These are phyloP conservation scores for Sebastes iracundus DNA, from an alignment of 2,797 vertebrate species.

Conservation along the genomic window DNA sequence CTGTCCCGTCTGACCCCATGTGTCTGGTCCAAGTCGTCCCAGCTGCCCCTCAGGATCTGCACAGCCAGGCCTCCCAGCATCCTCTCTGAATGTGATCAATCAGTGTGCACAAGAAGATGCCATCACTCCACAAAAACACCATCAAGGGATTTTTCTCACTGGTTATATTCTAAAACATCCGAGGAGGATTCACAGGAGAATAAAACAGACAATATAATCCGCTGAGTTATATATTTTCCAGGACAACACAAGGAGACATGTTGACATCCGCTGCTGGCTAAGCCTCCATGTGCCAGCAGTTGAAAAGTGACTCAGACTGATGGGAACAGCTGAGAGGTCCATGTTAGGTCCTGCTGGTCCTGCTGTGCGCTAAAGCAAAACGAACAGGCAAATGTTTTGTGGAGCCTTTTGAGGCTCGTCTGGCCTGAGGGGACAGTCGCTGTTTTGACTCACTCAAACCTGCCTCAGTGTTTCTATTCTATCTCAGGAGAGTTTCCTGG, in stretches of 20 bases:
- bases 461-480: slow-evolving; percentile 1
- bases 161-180: not conserved
- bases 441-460: slow-evolving; percentile 1
- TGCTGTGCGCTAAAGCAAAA: slow-evolving; percentile 36
- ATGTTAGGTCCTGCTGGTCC: slow-evolving; percentile 35
- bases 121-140: not conserved
- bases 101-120: not conserved
- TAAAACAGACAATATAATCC: slow-evolving; percentile 22
- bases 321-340: slow-evolving; percentile 61
- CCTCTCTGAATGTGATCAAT: slow-evolving; percentile 17
- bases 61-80: not conserved
- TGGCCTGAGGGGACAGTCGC: slow-evolving; percentile 44
- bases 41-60: slow-evolving; percentile 28
- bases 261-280: slow-evolving; percentile 18
- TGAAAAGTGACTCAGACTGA: slow-evolving; percentile 46
- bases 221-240: slow-evolving; percentile 12
- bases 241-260: slow-evolving; percentile 19
- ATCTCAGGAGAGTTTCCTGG: slow-evolving; percentile 16
- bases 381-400: slow-evolving; percentile 18
- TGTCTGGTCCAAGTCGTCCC: slow-evolving; percentile 8
- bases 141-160: slow-evolving; percentile 2
- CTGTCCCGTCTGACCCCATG: slow-evolving; percentile 33
- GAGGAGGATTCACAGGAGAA: slow-evolving; percentile 3
- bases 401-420: slow-evolving; percentile 49
- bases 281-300: slow-evolving; percentile 4